phyloP scores from a whole-genome alignment of 2,797 vertebrate genomes.

The Enteromius argenteus region DNA sequence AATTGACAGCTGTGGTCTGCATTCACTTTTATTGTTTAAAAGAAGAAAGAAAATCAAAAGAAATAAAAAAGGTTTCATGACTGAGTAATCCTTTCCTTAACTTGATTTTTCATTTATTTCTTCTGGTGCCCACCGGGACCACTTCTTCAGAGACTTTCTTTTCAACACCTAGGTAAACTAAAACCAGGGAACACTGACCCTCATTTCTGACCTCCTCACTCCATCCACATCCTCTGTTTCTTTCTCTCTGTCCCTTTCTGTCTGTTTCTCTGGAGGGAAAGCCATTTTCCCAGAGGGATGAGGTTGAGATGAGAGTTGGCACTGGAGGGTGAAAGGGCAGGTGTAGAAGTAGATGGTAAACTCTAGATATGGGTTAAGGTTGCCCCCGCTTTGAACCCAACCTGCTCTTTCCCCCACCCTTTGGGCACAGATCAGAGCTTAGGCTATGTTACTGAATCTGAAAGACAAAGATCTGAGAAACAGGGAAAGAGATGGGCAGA shows the following conservation, averaged over 20 bases:
- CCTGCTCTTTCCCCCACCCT: conserved; percentile 49
- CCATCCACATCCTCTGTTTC: conserved; percentile 17
- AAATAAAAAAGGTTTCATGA: not conserved
- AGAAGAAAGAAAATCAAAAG: not conserved
- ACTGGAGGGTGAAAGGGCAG: conserved; percentile 50
- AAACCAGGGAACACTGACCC: conserved; percentile 28
- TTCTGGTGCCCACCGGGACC: not conserved
- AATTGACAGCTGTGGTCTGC: not conserved
- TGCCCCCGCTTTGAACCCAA: conserved; percentile 53
- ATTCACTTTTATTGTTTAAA: not conserved
- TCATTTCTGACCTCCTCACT: conserved; percentile 38
- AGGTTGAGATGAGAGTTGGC: conserved; percentile 43
- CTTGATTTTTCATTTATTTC: conserved; percentile 1
- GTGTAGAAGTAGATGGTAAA: conserved; percentile 45
- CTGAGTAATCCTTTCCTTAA: not conserved
- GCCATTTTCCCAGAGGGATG: conserved; percentile 74
- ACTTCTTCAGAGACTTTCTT: conserved; percentile 26
- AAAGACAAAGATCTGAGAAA: conserved; percentile 39
- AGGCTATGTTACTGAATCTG: conserved; percentile 35
- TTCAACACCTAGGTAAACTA: conserved; percentile 11
- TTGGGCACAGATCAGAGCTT: conserved; percentile 39
- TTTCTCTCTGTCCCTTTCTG: conserved; percentile 29
- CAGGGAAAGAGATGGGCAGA: conserved; percentile 28
- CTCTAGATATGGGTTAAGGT: conserved; percentile 55
- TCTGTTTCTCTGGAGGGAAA: conserved; percentile 59